Conservation (phyloP, 2,797 vertebrate genomes). For the Amphiprion clarkii region DNA sequence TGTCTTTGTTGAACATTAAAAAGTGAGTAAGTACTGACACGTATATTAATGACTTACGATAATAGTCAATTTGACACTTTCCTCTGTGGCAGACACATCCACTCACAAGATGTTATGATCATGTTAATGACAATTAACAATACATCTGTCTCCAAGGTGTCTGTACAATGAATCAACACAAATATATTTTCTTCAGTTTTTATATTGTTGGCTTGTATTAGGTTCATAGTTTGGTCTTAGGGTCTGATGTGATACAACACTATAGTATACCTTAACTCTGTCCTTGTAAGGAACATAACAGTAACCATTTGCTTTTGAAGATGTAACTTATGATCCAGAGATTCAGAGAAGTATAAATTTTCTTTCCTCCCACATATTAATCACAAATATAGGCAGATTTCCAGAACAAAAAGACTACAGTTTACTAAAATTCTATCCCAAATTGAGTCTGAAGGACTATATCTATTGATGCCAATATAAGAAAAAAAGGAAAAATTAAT, state of each 20-base stretch:
- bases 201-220: not conserved
- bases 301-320: not conserved
- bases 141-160: constrained; percentile 1
- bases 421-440: not conserved
- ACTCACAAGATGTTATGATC: not conserved
- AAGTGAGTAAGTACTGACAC: constrained; percentile 27
- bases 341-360: not conserved
- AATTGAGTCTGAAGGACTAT: not conserved
- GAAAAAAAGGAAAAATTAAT: no score
- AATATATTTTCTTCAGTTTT: not conserved
- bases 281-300: not conserved
- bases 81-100: constrained; percentile 7
- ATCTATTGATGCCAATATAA: not conserved
- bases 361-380: constrained; percentile 16
- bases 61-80: constrained; percentile 26
- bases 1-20: constrained; percentile 64
- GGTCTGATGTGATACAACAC: constrained; percentile 8
- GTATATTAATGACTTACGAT: constrained; percentile 62
- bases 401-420: constrained; percentile 26
- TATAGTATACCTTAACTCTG: not conserved
- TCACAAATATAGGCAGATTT: constrained; percentile 36
- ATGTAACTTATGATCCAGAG: not conserved
- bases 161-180: not conserved
- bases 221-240: not conserved
- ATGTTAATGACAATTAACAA: constrained; percentile 4